These are phyloP conservation scores for Acronicta alni DNA, from an alignment of 2,888 invertebrate genomes.

Conservation along the genomic window DNA sequence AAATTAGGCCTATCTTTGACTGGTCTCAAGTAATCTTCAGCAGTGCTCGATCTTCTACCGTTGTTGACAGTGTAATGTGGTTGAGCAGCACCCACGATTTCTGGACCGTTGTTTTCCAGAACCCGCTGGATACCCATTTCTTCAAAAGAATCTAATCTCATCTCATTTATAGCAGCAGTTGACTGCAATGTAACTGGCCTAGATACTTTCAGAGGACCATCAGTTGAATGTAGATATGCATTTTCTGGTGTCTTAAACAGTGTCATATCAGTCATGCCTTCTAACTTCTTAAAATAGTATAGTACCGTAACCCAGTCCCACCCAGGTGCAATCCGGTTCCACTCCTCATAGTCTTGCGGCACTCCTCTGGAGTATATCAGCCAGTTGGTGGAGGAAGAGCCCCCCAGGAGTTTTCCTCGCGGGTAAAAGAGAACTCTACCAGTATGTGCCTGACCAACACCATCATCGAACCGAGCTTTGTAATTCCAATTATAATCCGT, in stretches of 20 bases:
- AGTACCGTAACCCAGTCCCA: constrained; percentile 72
- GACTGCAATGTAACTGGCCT: constrained; percentile 60
- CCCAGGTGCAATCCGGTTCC: constrained; percentile 66
- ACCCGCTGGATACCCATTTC: constrained; percentile 70
- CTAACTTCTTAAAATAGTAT: constrained; percentile 71
- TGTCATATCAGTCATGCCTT: constrained; percentile 69
- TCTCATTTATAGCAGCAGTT: constrained; percentile 61
- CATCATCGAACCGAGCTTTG: constrained; percentile 56
- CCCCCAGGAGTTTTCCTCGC: constrained; percentile 73
- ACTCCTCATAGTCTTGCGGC: constrained; percentile 69
- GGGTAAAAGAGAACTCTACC: constrained; percentile 53
- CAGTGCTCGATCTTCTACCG: constrained; percentile 78
- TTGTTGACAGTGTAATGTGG: constrained; percentile 70
- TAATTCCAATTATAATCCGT: constrained; percentile 72
- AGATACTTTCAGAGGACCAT: constrained; percentile 70
- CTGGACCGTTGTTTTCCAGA: constrained; percentile 68
- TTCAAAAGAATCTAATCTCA: constrained; percentile 61
- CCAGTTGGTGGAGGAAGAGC: constrained; percentile 70
- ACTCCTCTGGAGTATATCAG: constrained; percentile 70
- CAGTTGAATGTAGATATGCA: constrained; percentile 64
- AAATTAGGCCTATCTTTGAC: constrained; percentile 71
- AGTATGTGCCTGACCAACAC: constrained; percentile 61
- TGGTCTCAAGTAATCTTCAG: constrained; percentile 74
- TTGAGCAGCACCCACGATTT: constrained; percentile 61
- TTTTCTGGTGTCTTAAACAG: constrained; percentile 61